Evolutionary conservation across 2,888 invertebrate genomes (phyloP).

Genomic region (Pomacea canaliculata): DNA sequence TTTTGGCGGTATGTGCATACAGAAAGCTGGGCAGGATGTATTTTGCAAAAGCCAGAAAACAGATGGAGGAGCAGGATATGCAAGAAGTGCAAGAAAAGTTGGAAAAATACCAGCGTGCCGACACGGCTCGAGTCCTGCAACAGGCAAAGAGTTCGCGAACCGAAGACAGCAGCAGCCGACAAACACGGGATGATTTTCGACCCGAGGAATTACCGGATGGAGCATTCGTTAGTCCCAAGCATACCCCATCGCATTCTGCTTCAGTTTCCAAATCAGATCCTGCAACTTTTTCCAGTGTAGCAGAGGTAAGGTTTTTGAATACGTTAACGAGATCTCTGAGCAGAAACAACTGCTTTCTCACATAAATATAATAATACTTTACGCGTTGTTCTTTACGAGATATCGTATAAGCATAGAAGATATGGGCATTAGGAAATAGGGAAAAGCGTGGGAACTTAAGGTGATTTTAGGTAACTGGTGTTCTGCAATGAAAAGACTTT

Average conservation of each 20-base stretch:
- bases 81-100: slow-evolving; percentile 25
- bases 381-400: background rate
- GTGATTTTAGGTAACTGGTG: too few species aligned
- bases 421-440: too few species aligned
- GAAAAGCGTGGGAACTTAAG: too few species aligned
- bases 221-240: slow-evolving; percentile 34
- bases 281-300: slow-evolving; percentile 20
- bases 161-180: slow-evolving; percentile 10
- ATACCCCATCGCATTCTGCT: slow-evolving; percentile 19
- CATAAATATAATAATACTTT: background rate
- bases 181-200: slow-evolving; percentile 28
- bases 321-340: slow-evolving; percentile 1
- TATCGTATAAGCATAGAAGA: too few species aligned
- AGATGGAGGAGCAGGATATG: slow-evolving; percentile 34
- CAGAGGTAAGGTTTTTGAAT: slow-evolving; percentile 25
- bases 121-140: slow-evolving; percentile 34
- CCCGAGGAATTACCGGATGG: slow-evolving; percentile 36
- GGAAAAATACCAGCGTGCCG: slow-evolving; percentile 32
- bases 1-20: slow-evolving; percentile 13
- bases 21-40: slow-evolving; percentile 25
- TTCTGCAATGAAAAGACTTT: too few species aligned
- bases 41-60: slow-evolving; percentile 37
- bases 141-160: slow-evolving; percentile 24
- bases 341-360: background rate
- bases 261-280: slow-evolving; percentile 7